Evolutionary conservation across 2,113 vertebrate genomes (phyloP), one percentile per base, ranked within the genome.

Genomic region (Oncorhynchus kisutch): DNA sequence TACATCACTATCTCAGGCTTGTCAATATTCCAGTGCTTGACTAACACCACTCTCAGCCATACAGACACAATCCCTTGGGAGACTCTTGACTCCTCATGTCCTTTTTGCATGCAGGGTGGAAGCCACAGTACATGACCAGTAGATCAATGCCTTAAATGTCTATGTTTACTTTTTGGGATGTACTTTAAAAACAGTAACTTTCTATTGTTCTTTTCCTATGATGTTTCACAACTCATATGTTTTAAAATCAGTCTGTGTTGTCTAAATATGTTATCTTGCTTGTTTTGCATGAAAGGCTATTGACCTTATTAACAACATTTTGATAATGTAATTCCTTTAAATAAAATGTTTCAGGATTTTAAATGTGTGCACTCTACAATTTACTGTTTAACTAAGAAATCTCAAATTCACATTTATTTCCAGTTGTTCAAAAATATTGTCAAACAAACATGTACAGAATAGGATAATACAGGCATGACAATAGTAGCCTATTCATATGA

Each of bases 101-200:
- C 16, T 25, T 22, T 5, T 29, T 54, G 27, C 2, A 22, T 27
- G 1, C 22, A 16, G 4, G 20, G 20, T 48, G 3, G 4, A 8
- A 45, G 59, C 29, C 25, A 70, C 1, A 74, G 49, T 76, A 73
- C 72, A 75, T 5, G n/a, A 24, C 51, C 70, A 57, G 22, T 4
- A 25, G 20, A 67, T 62, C 9, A 83, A 85, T 82, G 88, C 90
- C 88, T 90, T 89, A 88, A 86, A 81, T 3, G 8, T 82, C 71
- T 71, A 25, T 82, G 81, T 86, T 82, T 81, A 84, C 79, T 86
- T 88, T 81, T 29, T 25, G 27, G 22, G 81, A 74, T 81, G 3
- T 11, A 78, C 84, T 85, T 91, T 85, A 45, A 77, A 16, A 13
- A 22, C 4, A 22, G 70, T 67, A 76, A 70, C 70, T 77, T 73